A percentile compares a stretch with the other conserved stretches of the same genome.
phyloP scores from a whole-genome alignment of 2,888 invertebrate genomes.

The Agrochola lychnidis region DNA sequence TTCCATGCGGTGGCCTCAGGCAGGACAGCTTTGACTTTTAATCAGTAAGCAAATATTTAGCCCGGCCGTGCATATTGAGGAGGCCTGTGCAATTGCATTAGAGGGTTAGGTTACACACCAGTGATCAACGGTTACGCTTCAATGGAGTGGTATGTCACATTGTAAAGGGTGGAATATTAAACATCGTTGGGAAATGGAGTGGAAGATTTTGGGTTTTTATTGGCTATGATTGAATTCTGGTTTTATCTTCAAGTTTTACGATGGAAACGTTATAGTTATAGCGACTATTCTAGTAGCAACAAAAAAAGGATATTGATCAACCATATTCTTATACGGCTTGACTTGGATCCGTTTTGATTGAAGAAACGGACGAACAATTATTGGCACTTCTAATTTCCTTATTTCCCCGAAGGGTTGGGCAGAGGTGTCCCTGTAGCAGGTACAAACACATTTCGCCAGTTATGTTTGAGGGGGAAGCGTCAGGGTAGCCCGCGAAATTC shows the following conservation, averaged over 20 bases:
- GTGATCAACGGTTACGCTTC: slow-evolving; percentile 76
- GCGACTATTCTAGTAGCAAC: neutral
- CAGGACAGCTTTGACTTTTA: slow-evolving; percentile 89
- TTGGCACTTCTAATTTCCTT: neutral
- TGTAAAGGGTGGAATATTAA: slow-evolving; percentile 67
- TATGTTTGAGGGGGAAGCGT: too few species aligned
- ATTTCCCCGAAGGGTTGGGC: too few species aligned
- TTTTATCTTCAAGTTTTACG: neutral
- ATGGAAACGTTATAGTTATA: neutral
- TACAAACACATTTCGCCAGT: too few species aligned
- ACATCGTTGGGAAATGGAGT: slow-evolving; percentile 54
- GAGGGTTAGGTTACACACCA: slow-evolving; percentile 77
- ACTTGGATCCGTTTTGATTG: neutral
- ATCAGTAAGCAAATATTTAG: slow-evolving; percentile 88
- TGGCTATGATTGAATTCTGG: slow-evolving; percentile 5
- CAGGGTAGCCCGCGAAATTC: too few species aligned
- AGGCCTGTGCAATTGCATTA: slow-evolving; percentile 88
- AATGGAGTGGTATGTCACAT: slow-evolving; percentile 82
- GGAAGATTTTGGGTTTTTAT: slow-evolving; percentile 44
- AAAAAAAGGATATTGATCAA: neutral
- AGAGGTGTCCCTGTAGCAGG: too few species aligned
- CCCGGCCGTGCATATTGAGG: slow-evolving; percentile 85
- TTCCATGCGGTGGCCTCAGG: slow-evolving; percentile 81
- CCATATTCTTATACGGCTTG: too few species aligned
- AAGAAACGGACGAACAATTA: neutral